These are phyloP conservation scores for Amiota communis DNA, from an alignment of 2,888 invertebrate species.

Conservation along the genomic window DNA sequence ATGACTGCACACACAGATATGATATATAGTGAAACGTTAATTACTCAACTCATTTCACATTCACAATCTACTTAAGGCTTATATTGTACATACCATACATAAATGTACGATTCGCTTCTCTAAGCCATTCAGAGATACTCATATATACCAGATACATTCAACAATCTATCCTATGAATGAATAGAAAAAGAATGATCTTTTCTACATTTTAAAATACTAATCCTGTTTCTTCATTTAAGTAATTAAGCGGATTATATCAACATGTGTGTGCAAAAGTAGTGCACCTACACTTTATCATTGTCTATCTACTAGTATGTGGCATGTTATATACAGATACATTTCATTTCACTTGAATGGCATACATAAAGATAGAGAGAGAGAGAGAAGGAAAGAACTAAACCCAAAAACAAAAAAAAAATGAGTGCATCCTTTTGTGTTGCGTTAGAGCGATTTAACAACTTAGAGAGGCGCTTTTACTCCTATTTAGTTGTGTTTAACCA, in stretches of 20 bases:
- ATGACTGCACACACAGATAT: background rate
- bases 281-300: background rate
- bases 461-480: too few relatives aligned
- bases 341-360: too few relatives aligned
- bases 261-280: constrained; percentile 6
- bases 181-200: background rate
- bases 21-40: background rate
- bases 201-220: constrained; percentile 41
- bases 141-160: background rate
- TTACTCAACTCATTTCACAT: constrained; percentile 13
- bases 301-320: background rate
- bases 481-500: too few relatives aligned
- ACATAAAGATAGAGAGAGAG: too few relatives aligned
- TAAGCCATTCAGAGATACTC: background rate
- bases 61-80: constrained; percentile 6
- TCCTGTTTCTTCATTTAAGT: constrained; percentile 53
- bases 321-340: background rate
- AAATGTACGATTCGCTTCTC: background rate
- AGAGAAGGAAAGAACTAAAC: too few relatives aligned
- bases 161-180: background rate
- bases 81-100: background rate
- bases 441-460: too few relatives aligned
- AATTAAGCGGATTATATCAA: constrained; percentile 52
- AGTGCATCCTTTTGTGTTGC: too few relatives aligned
- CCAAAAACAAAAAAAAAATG: too few relatives aligned